Conservation (phyloP, 2,797 vertebrate species). For the Chiloscyllium punctatum region DNA sequence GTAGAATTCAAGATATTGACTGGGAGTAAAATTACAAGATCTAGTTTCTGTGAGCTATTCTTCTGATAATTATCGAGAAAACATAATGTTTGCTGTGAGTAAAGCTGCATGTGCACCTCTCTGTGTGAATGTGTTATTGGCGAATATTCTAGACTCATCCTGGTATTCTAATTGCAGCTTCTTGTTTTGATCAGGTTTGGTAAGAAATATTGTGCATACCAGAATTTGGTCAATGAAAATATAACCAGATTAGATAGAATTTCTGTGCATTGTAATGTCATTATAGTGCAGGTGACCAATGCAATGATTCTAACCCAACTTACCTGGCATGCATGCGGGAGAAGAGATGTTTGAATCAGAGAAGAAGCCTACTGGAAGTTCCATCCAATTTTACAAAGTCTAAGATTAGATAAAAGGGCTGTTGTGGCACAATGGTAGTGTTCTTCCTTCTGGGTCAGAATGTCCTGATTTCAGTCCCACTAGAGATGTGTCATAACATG, state of each 20-base stretch:
- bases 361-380: background rate
- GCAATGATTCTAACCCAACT: background rate
- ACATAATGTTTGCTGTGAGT: background rate
- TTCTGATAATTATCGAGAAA: background rate
- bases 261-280: background rate
- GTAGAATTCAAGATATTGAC: background rate
- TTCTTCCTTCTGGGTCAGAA: too few species aligned
- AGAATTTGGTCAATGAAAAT: background rate
- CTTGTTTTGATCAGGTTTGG: background rate
- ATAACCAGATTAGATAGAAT: background rate
- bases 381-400: background rate
- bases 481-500: too few species aligned
- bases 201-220: background rate
- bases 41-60: background rate
- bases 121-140: background rate
- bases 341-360: background rate
- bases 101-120: background rate
- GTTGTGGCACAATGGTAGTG: too few species aligned
- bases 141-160: background rate
- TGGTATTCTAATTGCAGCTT: background rate
- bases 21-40: background rate
- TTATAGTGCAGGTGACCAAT: background rate
- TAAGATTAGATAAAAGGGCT: background rate
- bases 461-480: too few species aligned
- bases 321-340: background rate